Conservation (phyloP, 2,797 vertebrate species). For the Alosa sapidissima region DNA sequence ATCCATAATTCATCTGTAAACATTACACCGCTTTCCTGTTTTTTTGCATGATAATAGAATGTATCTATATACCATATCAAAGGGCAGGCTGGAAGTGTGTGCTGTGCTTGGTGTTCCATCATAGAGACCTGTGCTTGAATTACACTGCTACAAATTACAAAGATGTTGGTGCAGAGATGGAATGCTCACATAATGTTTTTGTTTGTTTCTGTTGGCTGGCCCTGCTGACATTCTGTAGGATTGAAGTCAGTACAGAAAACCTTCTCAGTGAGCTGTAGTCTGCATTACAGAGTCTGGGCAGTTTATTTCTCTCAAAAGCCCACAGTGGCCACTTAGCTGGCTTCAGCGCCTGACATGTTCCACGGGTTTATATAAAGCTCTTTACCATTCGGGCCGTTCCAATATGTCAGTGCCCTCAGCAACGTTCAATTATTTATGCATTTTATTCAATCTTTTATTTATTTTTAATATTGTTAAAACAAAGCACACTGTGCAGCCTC, state of each 20-base stretch:
- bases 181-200: background rate
- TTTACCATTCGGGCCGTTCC: slow-evolving; percentile 16
- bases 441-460: slow-evolving; percentile 19
- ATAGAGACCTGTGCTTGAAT: background rate
- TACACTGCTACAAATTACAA: background rate
- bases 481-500: slow-evolving; percentile 15
- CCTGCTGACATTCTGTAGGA: background rate
- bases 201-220: background rate
- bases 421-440: slow-evolving; percentile 40
- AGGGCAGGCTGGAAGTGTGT: background rate
- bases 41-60: slow-evolving; percentile 1
- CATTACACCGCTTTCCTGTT: background rate
- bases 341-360: slow-evolving; percentile 28
- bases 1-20: slow-evolving; percentile 16
- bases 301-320: slow-evolving; percentile 19
- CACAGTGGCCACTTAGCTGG: slow-evolving; percentile 20
- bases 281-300: background rate
- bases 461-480: slow-evolving; percentile 44
- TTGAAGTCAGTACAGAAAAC: background rate
- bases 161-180: background rate
- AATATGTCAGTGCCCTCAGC: slow-evolving; percentile 18
- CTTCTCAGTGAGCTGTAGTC: background rate
- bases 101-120: background rate
- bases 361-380: slow-evolving; percentile 26
- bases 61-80: background rate